Evolutionary conservation across 1,140 invertebrate genomes (phyloP).

Genomic region (Neelides sp.): DNA sequence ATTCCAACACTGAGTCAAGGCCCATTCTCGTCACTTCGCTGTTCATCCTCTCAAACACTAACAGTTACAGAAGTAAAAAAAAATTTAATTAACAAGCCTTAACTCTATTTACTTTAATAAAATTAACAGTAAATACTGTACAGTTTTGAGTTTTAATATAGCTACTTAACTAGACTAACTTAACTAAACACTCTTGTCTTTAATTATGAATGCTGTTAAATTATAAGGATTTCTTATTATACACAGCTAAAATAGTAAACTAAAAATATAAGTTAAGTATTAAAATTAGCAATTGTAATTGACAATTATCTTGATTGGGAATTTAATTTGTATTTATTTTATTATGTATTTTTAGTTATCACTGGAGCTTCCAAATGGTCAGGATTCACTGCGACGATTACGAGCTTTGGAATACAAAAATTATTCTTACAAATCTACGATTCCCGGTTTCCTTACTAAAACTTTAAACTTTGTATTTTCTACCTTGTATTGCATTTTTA

Average conservation of each 20-base stretch:
- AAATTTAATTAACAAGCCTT: not conserved
- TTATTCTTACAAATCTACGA: too few species aligned
- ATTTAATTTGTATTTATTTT: not conserved
- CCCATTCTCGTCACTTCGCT: slow-evolving; percentile 16
- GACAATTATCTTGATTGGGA: not conserved
- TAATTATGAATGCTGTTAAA: too few species aligned
- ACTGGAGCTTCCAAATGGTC: not conserved
- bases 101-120: not conserved
- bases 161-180: not conserved
- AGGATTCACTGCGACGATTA: not conserved
- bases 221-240: too few species aligned
- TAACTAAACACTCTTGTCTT: not conserved
- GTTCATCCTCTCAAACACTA: slow-evolving; percentile 17
- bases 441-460: not conserved
- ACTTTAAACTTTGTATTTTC: not conserved
- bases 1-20: slow-evolving; percentile 5
- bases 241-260: slow-evolving; percentile 1
- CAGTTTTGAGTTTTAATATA: not conserved
- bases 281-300: not conserved
- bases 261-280: not conserved
- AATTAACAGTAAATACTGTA: not conserved
- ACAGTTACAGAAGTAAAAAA: slow-evolving; percentile 18
- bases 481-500: too few species aligned
- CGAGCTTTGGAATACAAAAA: not conserved
- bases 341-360: not conserved